Conservation (phyloP, 2,888 invertebrate species). For the Drosophila ustulata region DNA sequence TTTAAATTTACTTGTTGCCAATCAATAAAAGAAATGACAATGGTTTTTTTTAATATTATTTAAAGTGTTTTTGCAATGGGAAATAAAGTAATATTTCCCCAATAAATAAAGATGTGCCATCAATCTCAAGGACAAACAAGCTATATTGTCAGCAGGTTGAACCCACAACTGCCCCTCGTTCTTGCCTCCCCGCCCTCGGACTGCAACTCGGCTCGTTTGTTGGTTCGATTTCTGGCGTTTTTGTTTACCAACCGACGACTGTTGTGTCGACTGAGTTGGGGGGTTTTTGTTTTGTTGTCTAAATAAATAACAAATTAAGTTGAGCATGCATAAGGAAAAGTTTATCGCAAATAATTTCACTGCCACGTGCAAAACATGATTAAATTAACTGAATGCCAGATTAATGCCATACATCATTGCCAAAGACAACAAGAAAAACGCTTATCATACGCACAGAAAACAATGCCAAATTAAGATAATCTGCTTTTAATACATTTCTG, state of each 20-base stretch:
- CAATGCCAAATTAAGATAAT: constrained; percentile 9
- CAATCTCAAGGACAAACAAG: constrained; percentile 21
- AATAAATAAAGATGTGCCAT: neutral
- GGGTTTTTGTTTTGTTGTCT: constrained; percentile 19
- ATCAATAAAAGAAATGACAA: neutral
- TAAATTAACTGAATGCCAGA: constrained; percentile 23
- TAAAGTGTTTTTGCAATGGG: neutral
- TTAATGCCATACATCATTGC: constrained; percentile 11
- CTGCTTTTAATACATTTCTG: constrained; percentile 11
- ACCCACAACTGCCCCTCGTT: neutral
- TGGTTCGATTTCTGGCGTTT: constrained; percentile 65
- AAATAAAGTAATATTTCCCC: constrained; percentile 1
- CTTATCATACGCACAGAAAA: neutral
- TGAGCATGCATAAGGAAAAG: constrained; percentile 53
- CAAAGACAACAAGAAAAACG: neutral
- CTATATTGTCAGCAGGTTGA: constrained; percentile 1
- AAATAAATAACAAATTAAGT: constrained; percentile 62
- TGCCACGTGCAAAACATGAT: constrained; percentile 26
- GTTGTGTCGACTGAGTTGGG: constrained; percentile 1
- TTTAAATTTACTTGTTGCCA: neutral
- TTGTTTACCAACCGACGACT: constrained; percentile 40
- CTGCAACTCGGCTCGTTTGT: constrained; percentile 49
- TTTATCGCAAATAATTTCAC: constrained; percentile 29
- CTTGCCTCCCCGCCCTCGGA: neutral
- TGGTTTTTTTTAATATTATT: neutral